Evolutionary conservation across 2,888 invertebrate species (phyloP), one percentile per base, ranked within the genome.

Genomic region (Melieria picta): DNA sequence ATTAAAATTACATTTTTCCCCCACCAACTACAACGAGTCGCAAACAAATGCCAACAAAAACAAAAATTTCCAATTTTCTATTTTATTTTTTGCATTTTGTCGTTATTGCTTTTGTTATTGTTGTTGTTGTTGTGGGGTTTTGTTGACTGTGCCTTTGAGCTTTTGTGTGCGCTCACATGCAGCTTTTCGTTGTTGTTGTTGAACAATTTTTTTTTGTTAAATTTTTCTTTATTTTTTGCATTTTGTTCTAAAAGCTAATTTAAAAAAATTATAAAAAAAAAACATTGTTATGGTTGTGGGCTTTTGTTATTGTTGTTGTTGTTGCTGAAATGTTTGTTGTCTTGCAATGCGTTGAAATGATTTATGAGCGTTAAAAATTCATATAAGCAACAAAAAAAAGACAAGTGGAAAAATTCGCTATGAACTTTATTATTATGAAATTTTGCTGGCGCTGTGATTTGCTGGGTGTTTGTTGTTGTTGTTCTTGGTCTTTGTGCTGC

Each of bases 281-380:
- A 67, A 72, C 74, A 72, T 63, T 70, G 67, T 71, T 77, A 71
- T 76, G 64, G 70, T 16, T 68, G 67, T 62, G 56, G 11, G 42
- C 66, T 47, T 57, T 68, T 73, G 58, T 58, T 62, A 45, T 66
- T 66, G 57, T 69, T 67, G 65, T 63, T 64, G 45, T 57, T 61
- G 58, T 71, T 61, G 61, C 69, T 73, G 73, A 16, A 16, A 16
- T 16, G 16, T 16, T 16, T 16, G 16, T 16, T 73, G 73, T 77
- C 66, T 74, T 78, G 75, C 75, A 82, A 81, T 84, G 84, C 83
- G 83, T 82, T 82, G 81, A 83, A 84, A 83, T 84, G 83, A 84
- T 84, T 84, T 84, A 84, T 83, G 84, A 78, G 79, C 80, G 81
- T 81, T 81, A 80, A 82, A 82, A 82, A 83, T 30, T 30, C 30